Base-by-base conservation (phyloP, 1,140 invertebrate species). In the Zelostemma sp. region DNA sequence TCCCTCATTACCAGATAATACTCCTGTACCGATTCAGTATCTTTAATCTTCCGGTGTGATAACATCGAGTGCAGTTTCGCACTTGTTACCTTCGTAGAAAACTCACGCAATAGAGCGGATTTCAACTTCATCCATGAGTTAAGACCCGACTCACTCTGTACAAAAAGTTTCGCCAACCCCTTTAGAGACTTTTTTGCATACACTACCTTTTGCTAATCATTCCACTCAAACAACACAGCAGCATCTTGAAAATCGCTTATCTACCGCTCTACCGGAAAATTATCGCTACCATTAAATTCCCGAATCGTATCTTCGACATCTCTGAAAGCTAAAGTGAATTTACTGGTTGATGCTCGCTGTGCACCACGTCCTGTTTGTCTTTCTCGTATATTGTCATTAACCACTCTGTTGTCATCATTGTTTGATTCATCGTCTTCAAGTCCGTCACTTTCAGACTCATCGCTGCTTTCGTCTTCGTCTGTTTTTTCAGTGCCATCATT, bases 1-100 rank as follows among this genome's bases (percentile, higher is more conserved):
- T 80, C 78, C 12, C 68, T 71, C 68, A 80, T 80, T 0, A 53
- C 28, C 1, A 76, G 28, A 28, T 69, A 71, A 68, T 81, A 80
- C 63, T 81, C 73, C 46, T 78, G 68, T 3, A 72, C 2, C 0
- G 67, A 54, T 56, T 79, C 76, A 1, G 72, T 40, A 21, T 43
- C 54, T 8, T 56, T 60, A 21, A 73, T 70, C 51, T 68, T 73
- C 53, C 75, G 43, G n/a, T 54, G 38, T 0, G 1, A 1, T 4
- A 80, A 33, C 21, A 71, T 58, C 46, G 61, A 14, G 17, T 80
- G 76, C 33, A 82, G 14, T 35, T 76, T 15, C 9, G 73, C 73
- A 41, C 59, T 72, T 16, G 38, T 73, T 0, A 65, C 41, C 33
- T 56, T 68, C 2, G 25, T 38, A 1, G 49, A 25, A 49, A 76